Evolutionary conservation across 2,113 vertebrate species (phyloP).

Genomic region (Meleagris gallopavo): DNA sequence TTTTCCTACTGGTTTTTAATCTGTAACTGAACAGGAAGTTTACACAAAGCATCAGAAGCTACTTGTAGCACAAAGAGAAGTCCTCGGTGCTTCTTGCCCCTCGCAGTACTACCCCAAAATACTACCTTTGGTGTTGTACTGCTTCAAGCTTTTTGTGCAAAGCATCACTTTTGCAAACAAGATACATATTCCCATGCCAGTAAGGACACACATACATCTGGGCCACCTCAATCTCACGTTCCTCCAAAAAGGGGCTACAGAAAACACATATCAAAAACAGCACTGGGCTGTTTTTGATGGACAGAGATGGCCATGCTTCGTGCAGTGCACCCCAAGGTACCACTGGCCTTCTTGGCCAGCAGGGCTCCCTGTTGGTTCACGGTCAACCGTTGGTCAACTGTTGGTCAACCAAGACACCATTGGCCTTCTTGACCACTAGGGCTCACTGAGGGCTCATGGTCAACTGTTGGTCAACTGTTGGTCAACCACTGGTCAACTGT

Average conservation of each 20-base stretch:
- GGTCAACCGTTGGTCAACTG: too few species aligned
- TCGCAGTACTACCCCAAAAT: not conserved
- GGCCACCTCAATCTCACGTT: not conserved
- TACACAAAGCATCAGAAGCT: not conserved
- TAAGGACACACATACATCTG: not conserved
- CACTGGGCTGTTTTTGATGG: not conserved
- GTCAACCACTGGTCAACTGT: too few species aligned
- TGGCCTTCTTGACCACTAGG: too few species aligned
- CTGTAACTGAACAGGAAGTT: not conserved
- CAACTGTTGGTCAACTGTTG: too few species aligned
- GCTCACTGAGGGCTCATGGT: too few species aligned
- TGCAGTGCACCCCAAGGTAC: too few species aligned
- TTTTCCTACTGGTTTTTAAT: not conserved
- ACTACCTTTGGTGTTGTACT: not conserved
- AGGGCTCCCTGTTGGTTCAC: too few species aligned
- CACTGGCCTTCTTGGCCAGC: too few species aligned
- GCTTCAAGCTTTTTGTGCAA: not conserved
- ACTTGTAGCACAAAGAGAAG: not conserved
- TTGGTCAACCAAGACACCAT: too few species aligned
- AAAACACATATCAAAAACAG: not conserved
- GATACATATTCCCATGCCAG: not conserved
- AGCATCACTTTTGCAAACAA: not conserved
- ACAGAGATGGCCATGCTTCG: too few species aligned
- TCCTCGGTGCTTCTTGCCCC: too few species aligned
- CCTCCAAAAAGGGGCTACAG: not conserved